Percentiles rank a stretch among this genome's conserved stretches.
Conservation (phyloP, 53 echinoderm and acorn worm species). For the Arbacia lixula region DNA sequence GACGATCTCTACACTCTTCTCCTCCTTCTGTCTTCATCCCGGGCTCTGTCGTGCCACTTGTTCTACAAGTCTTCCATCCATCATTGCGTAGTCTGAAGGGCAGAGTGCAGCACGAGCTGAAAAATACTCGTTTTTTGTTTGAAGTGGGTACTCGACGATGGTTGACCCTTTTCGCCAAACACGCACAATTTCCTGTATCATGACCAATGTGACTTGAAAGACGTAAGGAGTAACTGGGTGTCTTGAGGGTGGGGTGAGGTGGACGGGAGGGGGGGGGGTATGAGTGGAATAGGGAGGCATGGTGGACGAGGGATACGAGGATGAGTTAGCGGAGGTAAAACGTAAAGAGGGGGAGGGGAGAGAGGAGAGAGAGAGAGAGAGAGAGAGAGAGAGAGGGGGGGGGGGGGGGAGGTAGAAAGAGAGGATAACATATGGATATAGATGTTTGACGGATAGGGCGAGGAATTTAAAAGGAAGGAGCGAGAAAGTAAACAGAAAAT, state of each 20-base stretch:
- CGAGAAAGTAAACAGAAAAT: not conserved
- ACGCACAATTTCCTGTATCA: constrained; percentile 1
- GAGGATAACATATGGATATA: not conserved
- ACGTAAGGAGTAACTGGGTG: too few relatives aligned
- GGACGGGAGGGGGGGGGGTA: too few relatives aligned
- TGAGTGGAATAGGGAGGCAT: too few relatives aligned
- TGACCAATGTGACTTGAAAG: too few relatives aligned
- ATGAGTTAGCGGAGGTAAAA: too few relatives aligned
- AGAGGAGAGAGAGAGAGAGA: not conserved
- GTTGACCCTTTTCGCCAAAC: constrained; percentile 17
- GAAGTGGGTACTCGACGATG: not conserved
- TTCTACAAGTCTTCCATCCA: not conserved
- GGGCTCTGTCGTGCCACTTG: not conserved
- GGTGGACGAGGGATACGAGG: too few relatives aligned
- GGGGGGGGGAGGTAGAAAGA: not conserved
- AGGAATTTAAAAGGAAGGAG: not conserved
- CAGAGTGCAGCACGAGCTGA: too few relatives aligned
- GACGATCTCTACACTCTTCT: not conserved
- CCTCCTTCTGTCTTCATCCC: not conserved
- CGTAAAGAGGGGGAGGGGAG: not conserved
- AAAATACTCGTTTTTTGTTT: not conserved
- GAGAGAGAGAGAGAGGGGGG: not conserved
- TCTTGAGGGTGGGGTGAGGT: too few relatives aligned
- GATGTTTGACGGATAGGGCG: not conserved
- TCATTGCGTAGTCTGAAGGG: not conserved